These are phyloP conservation scores for Dromaius novaehollandiae DNA, from an alignment of 2,113 vertebrate genomes.

Conservation along the genomic window DNA sequence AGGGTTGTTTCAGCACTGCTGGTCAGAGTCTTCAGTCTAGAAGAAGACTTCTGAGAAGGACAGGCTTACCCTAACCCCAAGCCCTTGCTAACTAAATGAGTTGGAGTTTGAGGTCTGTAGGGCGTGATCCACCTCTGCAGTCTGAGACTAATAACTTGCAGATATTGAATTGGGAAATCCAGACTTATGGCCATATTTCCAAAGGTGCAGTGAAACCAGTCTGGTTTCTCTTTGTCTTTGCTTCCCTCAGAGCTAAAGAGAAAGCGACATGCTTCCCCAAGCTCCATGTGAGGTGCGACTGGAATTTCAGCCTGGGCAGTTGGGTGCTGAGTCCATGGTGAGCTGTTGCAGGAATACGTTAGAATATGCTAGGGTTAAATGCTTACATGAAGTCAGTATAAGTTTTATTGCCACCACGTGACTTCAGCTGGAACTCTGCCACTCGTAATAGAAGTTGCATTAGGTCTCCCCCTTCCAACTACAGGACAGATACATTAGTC, in stretches of 20 bases:
- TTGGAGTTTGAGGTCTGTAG: neutral
- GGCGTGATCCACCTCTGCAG: neutral
- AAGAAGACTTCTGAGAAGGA: neutral
- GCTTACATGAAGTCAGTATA: constrained; percentile 63
- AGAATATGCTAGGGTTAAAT: constrained; percentile 66
- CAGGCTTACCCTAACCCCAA: neutral
- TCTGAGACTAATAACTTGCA: neutral
- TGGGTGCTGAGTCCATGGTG: neutral
- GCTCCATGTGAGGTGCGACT: neutral
- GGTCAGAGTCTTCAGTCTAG: neutral
- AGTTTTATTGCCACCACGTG: constrained; percentile 69
- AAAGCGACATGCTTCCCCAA: neutral
- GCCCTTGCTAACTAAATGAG: neutral
- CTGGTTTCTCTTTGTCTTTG: neutral
- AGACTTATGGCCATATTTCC: neutral
- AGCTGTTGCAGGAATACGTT: neutral
- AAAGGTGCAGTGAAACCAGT: neutral
- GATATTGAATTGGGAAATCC: neutral
- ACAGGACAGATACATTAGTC: constrained; percentile 78
- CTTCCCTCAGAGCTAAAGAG: neutral
- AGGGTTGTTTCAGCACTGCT: neutral
- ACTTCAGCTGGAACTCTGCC: constrained; percentile 72
- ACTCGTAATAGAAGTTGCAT: constrained; percentile 69
- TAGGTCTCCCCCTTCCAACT: constrained; percentile 66
- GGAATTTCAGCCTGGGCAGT: constrained; percentile 49